phyloP scores from a whole-genome alignment of 2,797 vertebrate species.

The Australoheros facetus region DNA sequence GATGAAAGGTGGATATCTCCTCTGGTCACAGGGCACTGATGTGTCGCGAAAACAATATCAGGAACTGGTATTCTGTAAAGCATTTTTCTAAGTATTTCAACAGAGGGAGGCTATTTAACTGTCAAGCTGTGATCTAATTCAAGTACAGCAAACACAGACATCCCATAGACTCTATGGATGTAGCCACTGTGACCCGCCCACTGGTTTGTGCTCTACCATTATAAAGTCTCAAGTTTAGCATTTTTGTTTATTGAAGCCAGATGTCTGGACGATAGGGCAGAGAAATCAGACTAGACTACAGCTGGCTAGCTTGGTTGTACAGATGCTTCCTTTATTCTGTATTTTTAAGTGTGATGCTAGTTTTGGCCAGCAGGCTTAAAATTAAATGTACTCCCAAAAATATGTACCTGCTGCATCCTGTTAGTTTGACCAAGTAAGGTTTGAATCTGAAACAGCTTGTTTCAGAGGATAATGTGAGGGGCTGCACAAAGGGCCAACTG shows the following conservation, averaged over 20 bases:
- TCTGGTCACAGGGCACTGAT: not conserved
- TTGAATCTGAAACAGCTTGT: not conserved
- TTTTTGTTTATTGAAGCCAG: not conserved
- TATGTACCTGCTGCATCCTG: too few relatives aligned
- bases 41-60: not conserved
- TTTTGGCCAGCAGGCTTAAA: not conserved
- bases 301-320: not conserved
- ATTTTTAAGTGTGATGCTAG: not conserved
- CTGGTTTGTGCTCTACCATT: not conserved
- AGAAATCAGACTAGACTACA: not conserved
- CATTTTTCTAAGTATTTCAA: not conserved
- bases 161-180: not conserved
- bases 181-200: not conserved
- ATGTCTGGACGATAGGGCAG: not conserved
- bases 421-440: too few relatives aligned
- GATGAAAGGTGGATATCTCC: conserved; percentile 7
- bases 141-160: not conserved
- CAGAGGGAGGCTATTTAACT: not conserved
- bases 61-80: not conserved
- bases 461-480: not conserved
- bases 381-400: not conserved
- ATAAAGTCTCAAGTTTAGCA: not conserved
- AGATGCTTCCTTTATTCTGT: not conserved
- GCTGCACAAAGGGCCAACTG: not conserved
- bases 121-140: not conserved